phyloP scores from a whole-genome alignment of 53 echinoderm and acorn worm species.

The Zoroaster sp. region DNA sequence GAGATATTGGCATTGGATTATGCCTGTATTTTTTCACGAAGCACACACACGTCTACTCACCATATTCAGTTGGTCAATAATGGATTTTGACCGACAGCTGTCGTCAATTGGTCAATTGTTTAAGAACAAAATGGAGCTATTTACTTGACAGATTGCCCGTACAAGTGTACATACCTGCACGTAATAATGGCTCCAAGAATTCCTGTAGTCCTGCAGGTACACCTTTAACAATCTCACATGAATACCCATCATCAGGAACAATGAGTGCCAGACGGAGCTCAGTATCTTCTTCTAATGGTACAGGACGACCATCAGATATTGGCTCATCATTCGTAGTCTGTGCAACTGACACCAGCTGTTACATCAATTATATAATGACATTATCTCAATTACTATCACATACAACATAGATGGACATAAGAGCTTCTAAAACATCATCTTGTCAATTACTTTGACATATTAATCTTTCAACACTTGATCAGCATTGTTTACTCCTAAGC shows the following conservation, averaged over 20 bases:
- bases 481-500: not conserved
- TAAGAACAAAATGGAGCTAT: not conserved
- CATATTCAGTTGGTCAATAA: too few species aligned
- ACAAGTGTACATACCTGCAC: slow-evolving; percentile 65
- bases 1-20: too few species aligned
- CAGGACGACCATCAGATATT: slow-evolving; percentile 64
- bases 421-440: too few species aligned
- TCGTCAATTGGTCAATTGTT: not conserved
- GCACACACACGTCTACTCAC: too few species aligned
- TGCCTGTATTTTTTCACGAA: too few species aligned
- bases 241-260: slow-evolving; percentile 95
- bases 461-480: too few species aligned
- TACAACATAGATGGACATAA: too few species aligned
- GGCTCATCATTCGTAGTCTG: slow-evolving; percentile 68
- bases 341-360: slow-evolving; percentile 67
- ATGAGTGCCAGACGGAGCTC: slow-evolving; percentile 87
- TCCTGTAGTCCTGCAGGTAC: slow-evolving; percentile 91
- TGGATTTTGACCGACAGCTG: not conserved
- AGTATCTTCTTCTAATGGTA: slow-evolving; percentile 86
- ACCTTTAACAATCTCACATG: slow-evolving; percentile 89
- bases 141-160: not conserved
- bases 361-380: not conserved
- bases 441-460: too few species aligned
- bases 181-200: slow-evolving; percentile 82
- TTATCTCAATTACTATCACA: too few species aligned